Percentiles rank a stretch among this genome's conserved stretches.
phyloP scores from a whole-genome alignment of 2,888 invertebrate genomes.

The Platycnemis pennipes region DNA sequence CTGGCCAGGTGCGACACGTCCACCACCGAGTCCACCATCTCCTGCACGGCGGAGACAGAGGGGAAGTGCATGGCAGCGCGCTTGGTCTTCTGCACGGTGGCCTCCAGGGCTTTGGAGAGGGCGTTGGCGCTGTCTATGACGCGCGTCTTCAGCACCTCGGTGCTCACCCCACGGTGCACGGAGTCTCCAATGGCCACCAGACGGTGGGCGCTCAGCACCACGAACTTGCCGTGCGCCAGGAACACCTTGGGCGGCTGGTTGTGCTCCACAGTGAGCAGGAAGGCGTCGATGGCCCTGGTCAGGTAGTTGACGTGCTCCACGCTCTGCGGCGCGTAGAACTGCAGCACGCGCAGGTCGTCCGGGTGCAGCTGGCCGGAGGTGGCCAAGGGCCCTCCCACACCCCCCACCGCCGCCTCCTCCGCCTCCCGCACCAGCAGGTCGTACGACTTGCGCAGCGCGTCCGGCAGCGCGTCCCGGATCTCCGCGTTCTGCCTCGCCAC shows the following conservation, averaged over 20 bases:
- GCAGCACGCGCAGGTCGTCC: conserved; percentile 91
- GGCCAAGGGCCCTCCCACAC: conserved; percentile 72
- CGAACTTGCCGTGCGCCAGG: conserved; percentile 96
- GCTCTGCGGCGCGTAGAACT: conserved; percentile 93
- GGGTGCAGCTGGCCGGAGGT: conserved; percentile 81
- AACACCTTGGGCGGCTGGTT: conserved; percentile 96
- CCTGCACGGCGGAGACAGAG: conserved; percentile 93
- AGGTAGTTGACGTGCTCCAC: conserved; percentile 92
- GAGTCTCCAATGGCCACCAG: conserved; percentile 97
- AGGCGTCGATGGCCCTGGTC: conserved; percentile 94
- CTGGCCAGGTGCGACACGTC: conserved; percentile 92
- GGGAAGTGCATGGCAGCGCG: conserved; percentile 95
- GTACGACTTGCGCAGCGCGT: conserved; percentile 87
- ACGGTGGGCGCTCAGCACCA: conserved; percentile 95
- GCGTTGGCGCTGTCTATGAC: conserved; percentile 89
- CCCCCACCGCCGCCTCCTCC: conserved; percentile 74
- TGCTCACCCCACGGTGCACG: conserved; percentile 91
- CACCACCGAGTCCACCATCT: conserved; percentile 95
- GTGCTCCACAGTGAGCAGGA: conserved; percentile 93
- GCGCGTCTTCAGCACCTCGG: conserved; percentile 87
- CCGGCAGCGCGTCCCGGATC: conserved; percentile 86
- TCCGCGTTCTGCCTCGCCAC: conserved; percentile 87
- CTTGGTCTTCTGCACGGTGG: conserved; percentile 93
- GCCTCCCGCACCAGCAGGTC: conserved; percentile 88
- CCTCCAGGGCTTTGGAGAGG: conserved; percentile 89